Evolutionary conservation across 92 coral and sea anemone genomes (phyloP), one percentile per base, ranked within the genome.

Genomic region (Actinostola sp.): DNA sequence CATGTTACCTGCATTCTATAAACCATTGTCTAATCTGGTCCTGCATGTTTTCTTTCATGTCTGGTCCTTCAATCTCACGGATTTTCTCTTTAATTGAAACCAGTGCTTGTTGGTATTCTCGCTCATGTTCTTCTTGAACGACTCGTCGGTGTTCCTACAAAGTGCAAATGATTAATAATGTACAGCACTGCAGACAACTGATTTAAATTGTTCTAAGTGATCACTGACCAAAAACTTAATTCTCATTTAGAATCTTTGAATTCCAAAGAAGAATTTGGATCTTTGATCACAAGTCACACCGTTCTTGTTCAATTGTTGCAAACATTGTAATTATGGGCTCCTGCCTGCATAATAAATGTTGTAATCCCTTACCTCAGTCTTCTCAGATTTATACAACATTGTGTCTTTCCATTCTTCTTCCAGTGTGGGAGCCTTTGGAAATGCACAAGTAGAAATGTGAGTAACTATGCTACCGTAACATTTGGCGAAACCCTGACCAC

Each of bases 31-130:
- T 63, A 17, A 94, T 80, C 69, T 94, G 98, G 56, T 94, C 98
- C 66, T 94, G 98, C 98, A 94, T 94, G 84, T 92, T 94, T 41
- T 94, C 98, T 32, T 94, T 94, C 98, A 94, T 82, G 58, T 94
- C 98, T 14, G 98, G 98, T 24, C 98, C 98, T 67, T 94, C 98
- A 32, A 94, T 89, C 57, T 87, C 97, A 27, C 98, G 82, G 41
- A 92, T 88, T 64, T 94, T 94, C 57, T 94, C 98, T 67, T 94
- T 94, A 8, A 94, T 84, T 21, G 89, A 79, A 29, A 94, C 97
- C 65, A 94, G 64, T 24, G 88, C 97, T 69, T 88, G 95, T 66
- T 94, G 98, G 48, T 94, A 94, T 48, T 92, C 98, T 9, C 97
- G 70, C 61, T 94, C 98, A 58, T 94, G 95, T 51, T 94, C 98